Conservation (phyloP, 2,113 vertebrate genomes). For the Esox niger region DNA sequence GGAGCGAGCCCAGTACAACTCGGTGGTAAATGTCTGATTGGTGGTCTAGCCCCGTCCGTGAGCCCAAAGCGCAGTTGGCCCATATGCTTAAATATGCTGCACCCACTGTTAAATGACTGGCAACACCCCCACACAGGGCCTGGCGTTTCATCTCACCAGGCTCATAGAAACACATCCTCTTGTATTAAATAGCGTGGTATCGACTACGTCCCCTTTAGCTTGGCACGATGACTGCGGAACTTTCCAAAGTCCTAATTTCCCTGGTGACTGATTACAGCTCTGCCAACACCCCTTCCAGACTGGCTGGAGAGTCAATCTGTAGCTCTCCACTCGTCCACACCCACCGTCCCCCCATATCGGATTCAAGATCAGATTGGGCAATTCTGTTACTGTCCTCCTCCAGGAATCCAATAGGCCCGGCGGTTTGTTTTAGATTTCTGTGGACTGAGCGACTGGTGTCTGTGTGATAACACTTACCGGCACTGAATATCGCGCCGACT, state of each 20-base stretch:
- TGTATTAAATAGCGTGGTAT: too few species aligned
- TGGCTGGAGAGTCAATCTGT: conserved; percentile 49
- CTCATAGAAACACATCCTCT: conserved; percentile 6
- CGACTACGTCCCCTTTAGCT: neutral
- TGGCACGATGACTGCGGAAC: conserved; percentile 23
- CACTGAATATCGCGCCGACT: conserved; percentile 92
- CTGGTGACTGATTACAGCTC: conserved; percentile 63
- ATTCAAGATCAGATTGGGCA: conserved; percentile 69
- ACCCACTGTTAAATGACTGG: too few species aligned
- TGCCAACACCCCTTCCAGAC: conserved; percentile 48
- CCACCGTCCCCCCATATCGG: conserved; percentile 12
- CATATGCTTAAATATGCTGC: too few species aligned
- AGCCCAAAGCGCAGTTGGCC: too few species aligned
- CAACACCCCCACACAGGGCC: neutral
- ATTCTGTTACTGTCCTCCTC: conserved; percentile 47
- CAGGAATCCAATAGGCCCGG: conserved; percentile 70
- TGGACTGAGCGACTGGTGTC: conserved; percentile 64
- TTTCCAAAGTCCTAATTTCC: conserved; percentile 58
- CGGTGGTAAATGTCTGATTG: too few species aligned
- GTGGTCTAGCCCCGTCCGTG: too few species aligned
- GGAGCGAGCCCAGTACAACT: too few species aligned
- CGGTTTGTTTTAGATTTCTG: conserved; percentile 42
- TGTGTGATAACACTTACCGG: conserved; percentile 84
- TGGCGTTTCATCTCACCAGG: neutral
- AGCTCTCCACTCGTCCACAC: conserved; percentile 16